Evolutionary conservation across 2,113 vertebrate species (phyloP), one percentile per base, ranked within the genome.

Genomic region (Corythornis vintsioides): DNA sequence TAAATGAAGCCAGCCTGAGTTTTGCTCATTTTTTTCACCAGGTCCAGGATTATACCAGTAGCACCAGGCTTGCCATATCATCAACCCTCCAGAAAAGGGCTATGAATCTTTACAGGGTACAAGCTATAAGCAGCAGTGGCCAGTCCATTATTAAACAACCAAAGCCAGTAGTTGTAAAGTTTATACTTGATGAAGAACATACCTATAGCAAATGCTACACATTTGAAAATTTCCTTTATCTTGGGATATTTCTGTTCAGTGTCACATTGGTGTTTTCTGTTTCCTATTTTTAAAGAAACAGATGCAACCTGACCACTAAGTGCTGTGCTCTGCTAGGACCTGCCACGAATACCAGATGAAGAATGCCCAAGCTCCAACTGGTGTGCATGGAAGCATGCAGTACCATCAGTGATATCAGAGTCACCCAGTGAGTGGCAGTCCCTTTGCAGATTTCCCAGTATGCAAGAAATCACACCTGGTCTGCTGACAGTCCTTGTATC

Each of bases 301-400:
- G 53, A 75, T 29, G 21, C 21, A 35, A 31, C 40, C 19, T 15
- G 29, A 69, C 7, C 29, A 31, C 8, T n/a, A 64, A 57, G 40
- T 19, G 25, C 29, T 0, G 0, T 55, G 35, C 17, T 77, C 33
- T 77, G 33, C 69, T 12, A 1, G 21, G 81, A 43, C 81, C 65
- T 65, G 4, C 47, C 1, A 0, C 15, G 65, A 71, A 35, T 24
- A 21, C 0, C 1, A 19, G 28, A 17, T 40, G 48, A 95, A 76
- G 47, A 83, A 38, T 21, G 42, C 31, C 29, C 47, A 20, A 43
- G 50, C 10, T 59, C 72, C 4, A 2, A 50, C 15, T 0, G 0
- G 25, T 13, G 45, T 69, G 53, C 72, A 63, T 0, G 1, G 50
- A 65, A n/a, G 55, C 29, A 3, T 13, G 59, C 59, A 50, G 38